phyloP scores from a whole-genome alignment of 1,140 invertebrate genomes.

The Diachasmimorpha longicaudata region DNA sequence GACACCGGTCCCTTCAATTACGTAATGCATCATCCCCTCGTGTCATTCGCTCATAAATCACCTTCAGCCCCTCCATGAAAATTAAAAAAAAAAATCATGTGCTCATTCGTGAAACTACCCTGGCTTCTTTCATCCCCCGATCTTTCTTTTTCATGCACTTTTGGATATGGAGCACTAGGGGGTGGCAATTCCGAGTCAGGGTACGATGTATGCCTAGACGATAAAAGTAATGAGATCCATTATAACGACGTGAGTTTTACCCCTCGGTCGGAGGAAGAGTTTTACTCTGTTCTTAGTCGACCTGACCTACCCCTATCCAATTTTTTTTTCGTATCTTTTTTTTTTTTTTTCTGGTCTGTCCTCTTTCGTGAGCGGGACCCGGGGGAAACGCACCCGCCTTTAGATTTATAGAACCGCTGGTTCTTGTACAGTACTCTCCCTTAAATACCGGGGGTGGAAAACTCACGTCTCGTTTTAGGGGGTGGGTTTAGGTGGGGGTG shows the following conservation, averaged over 20 bases:
- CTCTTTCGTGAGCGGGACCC: background rate
- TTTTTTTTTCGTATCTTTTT: background rate
- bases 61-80: background rate
- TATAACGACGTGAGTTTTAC: conserved; percentile 54
- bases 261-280: conserved; percentile 36
- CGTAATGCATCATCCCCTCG: too few species aligned
- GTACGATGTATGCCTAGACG: conserved; percentile 54
- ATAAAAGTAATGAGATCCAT: conserved; percentile 64
- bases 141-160: background rate
- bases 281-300: background rate
- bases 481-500: background rate
- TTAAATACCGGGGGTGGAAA: conserved; percentile 23
- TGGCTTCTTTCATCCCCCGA: background rate
- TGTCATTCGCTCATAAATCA: background rate
- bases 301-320: conserved; percentile 7
- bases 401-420: conserved; percentile 29
- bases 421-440: conserved; percentile 24
- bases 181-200: conserved; percentile 51
- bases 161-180: background rate
- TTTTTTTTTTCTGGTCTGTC: background rate
- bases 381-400: background rate
- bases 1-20: too few species aligned
- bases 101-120: background rate
- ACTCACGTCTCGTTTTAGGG: background rate
- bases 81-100: background rate